Evolutionary conservation across 1,140 invertebrate genomes (phyloP).

Genomic region (Panonychus citri): DNA sequence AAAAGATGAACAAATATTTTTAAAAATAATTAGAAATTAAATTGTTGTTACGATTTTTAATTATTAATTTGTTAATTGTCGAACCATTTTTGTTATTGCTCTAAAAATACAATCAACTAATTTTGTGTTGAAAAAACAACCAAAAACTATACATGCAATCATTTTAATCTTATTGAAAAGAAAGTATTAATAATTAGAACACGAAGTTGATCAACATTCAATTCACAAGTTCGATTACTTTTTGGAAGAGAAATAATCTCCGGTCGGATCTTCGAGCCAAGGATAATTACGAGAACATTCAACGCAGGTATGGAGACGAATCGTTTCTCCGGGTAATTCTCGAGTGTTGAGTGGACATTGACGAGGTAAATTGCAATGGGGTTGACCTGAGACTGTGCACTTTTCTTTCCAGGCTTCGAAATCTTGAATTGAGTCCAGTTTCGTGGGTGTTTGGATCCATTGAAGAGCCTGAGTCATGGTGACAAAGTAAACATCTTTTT

Average conservation of each 20-base stretch:
- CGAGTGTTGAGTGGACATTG: constrained; percentile 64
- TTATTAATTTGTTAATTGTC: too few species aligned
- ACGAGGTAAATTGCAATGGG: constrained; percentile 71
- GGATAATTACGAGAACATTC: constrained; percentile 86
- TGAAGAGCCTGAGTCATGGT: constrained; percentile 89
- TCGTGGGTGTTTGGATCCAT: constrained; percentile 90
- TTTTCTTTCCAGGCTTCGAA: constrained; percentile 88
- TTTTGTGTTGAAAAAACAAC: too few species aligned
- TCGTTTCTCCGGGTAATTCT: constrained; percentile 70
- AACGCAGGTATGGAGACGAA: constrained; percentile 78
- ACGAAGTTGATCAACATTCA: too few species aligned
- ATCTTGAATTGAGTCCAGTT: constrained; percentile 55
- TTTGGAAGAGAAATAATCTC: constrained; percentile 53
- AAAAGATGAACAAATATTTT: too few species aligned
- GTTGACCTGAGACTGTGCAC: constrained; percentile 76
- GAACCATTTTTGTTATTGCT: too few species aligned
- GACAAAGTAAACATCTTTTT: constrained; percentile 82
- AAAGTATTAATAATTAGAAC: too few species aligned
- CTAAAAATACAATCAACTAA: too few species aligned
- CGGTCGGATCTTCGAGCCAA: constrained; percentile 79
- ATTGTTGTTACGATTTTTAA: too few species aligned
- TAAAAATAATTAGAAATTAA: too few species aligned
- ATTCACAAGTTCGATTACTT: constrained; percentile 7
- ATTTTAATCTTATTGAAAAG: too few species aligned
- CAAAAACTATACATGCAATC: too few species aligned